phyloP scores from a whole-genome alignment of 2,113 vertebrate species.

The Butorides virescens region DNA sequence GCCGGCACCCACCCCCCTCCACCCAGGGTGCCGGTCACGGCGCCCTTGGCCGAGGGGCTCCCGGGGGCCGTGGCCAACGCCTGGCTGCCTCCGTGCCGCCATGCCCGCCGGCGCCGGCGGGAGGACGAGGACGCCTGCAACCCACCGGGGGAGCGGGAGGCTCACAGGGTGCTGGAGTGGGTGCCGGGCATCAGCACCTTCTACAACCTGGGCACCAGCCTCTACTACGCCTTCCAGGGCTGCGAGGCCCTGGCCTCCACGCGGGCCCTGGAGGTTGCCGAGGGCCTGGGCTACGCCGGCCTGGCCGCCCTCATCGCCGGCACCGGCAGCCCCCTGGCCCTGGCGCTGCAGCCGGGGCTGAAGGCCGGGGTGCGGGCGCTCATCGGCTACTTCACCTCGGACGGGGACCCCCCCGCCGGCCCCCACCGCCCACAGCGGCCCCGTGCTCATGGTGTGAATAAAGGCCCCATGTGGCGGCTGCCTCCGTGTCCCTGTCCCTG shows the following conservation, averaged over 20 bases:
- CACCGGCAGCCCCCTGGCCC: slow-evolving; percentile 58
- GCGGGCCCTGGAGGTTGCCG: slow-evolving; percentile 78
- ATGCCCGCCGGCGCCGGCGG: neutral
- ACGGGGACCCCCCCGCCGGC: slow-evolving; percentile 15
- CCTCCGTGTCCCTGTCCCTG: fast-evolving
- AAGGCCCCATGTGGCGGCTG: neutral
- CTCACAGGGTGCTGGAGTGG: slow-evolving; percentile 76
- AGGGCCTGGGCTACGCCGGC: slow-evolving; percentile 84
- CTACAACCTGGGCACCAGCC: slow-evolving; percentile 87
- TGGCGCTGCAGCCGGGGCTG: slow-evolving; percentile 77
- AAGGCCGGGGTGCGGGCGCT: slow-evolving; percentile 79
- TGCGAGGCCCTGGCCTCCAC: slow-evolving; percentile 78
- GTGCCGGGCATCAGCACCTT: slow-evolving; percentile 81
- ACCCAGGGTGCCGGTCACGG: neutral
- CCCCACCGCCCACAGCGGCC: neutral
- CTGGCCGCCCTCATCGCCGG: slow-evolving; percentile 73
- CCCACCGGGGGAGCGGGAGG: slow-evolving; percentile 67
- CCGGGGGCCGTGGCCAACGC: slow-evolving; percentile 32
- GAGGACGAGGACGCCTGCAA: slow-evolving; percentile 40
- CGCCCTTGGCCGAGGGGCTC: neutral
- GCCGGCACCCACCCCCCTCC: neutral
- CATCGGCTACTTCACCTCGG: slow-evolving; percentile 69
- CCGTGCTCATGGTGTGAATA: neutral
- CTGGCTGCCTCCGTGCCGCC: slow-evolving; percentile 66
- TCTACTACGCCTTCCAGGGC: slow-evolving; percentile 85